Evolutionary conservation across 2,797 vertebrate genomes (phyloP), one percentile per base, ranked within the genome.

Genomic region (Oryzias dopingdopingensis): DNA sequence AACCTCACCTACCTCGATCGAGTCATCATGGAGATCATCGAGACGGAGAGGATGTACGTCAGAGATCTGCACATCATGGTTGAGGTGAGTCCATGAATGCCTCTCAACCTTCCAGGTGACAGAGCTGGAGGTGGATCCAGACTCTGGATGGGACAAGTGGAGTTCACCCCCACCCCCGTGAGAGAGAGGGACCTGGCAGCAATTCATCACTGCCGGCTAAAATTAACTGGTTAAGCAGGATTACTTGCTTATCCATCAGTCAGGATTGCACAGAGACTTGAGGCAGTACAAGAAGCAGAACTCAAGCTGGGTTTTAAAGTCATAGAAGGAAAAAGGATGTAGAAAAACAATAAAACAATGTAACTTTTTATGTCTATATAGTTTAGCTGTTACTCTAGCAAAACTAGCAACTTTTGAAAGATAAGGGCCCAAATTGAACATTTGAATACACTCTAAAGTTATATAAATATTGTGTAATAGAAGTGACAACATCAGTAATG

Each of bases 11-110:
- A 98, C 61, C 86, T 97, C 87, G 94, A 96, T 67, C 92, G 94
- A 0, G 96, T 99, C 10, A 92, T 99, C 65, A 90, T 94, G 86
- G 96, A 99, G 86, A 96, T 98, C 0, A 93, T 97, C 2, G 96
- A 98, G 78, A 97, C 96, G 0, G 96, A 99, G 87, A 92, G 95
- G 48, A 96, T 88, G 82, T 99, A 99, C 0, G 95, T 97, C 68
- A 91, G 90, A 49, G 95, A 99, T 70, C 91, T 99, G 49, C 90
- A 91, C 46, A 96, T 94, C 90, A 98, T 99, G 0, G 93, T 97
- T 37, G 94, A 98, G 94, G 96, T 96, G 72, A 85, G 93, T 40
- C 22, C 0, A 10, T 3, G 45, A 12, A 4, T 6, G 16, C 16
- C 47, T 13, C 18, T n/a, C 18, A 17, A 20, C n/a, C 12, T 20